Evolutionary conservation across 2,113 vertebrate genomes (phyloP), one percentile per base, ranked within the genome.

Genomic region (Motacilla alba): DNA sequence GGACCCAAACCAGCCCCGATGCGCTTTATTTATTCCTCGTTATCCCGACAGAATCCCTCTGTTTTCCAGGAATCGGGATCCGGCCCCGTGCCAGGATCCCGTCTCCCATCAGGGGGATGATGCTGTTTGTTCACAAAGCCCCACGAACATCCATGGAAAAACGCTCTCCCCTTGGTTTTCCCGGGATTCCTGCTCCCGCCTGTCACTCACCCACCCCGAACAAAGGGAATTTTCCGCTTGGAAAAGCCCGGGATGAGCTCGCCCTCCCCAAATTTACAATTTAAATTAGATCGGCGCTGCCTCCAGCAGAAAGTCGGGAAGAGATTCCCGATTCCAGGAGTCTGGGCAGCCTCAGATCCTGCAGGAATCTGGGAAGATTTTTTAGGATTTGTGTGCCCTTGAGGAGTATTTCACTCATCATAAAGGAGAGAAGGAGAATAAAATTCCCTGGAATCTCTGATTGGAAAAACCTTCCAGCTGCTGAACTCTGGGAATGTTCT

Each of bases 181-280:
- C 82, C 5, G 41, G 60, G 55, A 78, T 46, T 66, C 49, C 18
- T 75, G 64, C 73, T 46, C 35, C 67, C 11, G 33, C 66, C 66
- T 10, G 64, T n/a, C 90, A 37, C 90, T 91, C 85, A 53, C 59
- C 5, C 2, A 16, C 44, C 44, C 27, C 52, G 18, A 87, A 95
- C 94, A 87, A 94, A 93, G 53, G 88, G 88, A 75, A 94, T 93
- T 89, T 82, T 76, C 83, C 39, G 75, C 85, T 90, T 75, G 91
- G 88, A 82, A 92, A 95, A 74, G 43, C 88, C 74, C 46, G 26
- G 77, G 90, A 91, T 93, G 72, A 91, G 66, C 69, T 68, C n/a
- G 13, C 21, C 18, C 33, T 33, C 78, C 78, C 78, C 53, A 9
- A 0, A 93, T 93, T 67, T 92, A 72, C 74, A 93, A 92, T 84